These are phyloP conservation scores for Drosophila azteca DNA, from an alignment of 1,140 invertebrate genomes.

Conservation along the genomic window DNA sequence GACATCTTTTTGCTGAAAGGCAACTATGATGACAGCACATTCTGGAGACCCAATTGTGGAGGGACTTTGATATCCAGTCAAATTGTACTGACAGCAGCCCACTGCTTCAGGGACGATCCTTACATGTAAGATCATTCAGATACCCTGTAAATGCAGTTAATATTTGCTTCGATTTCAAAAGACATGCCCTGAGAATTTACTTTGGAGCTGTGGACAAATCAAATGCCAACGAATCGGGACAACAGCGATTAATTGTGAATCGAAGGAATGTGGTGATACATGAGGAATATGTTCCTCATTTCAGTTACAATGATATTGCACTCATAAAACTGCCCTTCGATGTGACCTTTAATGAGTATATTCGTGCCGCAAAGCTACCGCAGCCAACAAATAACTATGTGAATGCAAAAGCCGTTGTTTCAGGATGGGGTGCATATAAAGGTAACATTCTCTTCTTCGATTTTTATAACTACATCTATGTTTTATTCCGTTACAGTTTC, in stretches of 20 bases:
- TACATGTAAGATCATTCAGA: constrained; percentile 5
- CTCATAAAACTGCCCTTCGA: constrained; percentile 21
- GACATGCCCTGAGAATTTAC: neutral
- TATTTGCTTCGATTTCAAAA: neutral
- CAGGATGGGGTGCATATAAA: constrained; percentile 11
- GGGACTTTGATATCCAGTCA: constrained; percentile 25
- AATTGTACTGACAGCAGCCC: constrained; percentile 26
- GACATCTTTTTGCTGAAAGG: neutral
- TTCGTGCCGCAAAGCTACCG: constrained; percentile 10
- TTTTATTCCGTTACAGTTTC: neutral
- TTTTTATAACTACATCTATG: neutral
- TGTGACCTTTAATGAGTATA: constrained; percentile 17
- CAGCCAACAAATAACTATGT: neutral
- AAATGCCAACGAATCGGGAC: constrained; percentile 9
- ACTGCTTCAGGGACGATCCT: neutral
- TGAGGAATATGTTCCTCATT: fast-evolving
- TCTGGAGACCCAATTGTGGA: neutral
- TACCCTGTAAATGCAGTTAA: neutral
- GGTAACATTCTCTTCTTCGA: neutral
- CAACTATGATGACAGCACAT: neutral
- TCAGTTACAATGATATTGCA: constrained; percentile 20
- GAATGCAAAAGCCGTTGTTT: neutral
- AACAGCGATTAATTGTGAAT: neutral
- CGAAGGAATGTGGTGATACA: neutral
- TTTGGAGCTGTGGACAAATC: constrained; percentile 17